phyloP scores from a whole-genome alignment of 1,140 invertebrate species.

The Lepidostoma basale region DNA sequence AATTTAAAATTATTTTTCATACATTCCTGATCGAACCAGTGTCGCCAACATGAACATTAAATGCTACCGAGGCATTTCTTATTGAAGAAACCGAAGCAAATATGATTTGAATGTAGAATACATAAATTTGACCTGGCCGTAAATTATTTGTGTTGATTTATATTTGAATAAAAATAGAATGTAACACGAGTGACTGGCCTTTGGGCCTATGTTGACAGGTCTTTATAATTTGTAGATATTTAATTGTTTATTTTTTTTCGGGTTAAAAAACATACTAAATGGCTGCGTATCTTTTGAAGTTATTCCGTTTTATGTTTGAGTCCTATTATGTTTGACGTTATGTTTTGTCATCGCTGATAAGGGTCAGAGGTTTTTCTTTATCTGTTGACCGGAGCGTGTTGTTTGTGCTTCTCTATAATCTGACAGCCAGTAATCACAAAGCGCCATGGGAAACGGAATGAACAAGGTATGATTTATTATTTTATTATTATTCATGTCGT shows the following conservation, averaged over 20 bases:
- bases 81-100: constrained; percentile 10
- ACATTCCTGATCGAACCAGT: no score
- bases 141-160: neutral
- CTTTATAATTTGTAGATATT: neutral
- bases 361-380: neutral
- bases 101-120: neutral
- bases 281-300: constrained; percentile 17
- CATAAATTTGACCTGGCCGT: neutral
- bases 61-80: neutral
- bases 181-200: neutral
- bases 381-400: neutral
- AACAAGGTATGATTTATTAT: constrained; percentile 67
- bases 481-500: no score
- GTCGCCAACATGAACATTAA: neutral
- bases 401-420: neutral
- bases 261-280: neutral
- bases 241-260: neutral
- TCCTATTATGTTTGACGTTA: constrained; percentile 1
- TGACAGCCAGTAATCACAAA: neutral
- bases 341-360: constrained; percentile 2
- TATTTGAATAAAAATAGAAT: neutral
- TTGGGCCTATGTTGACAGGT: neutral
- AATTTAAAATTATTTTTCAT: no score
- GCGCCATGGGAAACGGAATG: constrained; percentile 76
- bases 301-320: neutral